Evolutionary conservation across 2,797 vertebrate species (phyloP), one percentile per base, ranked within the genome.

Genomic region (Sebastes kiyomatsui): DNA sequence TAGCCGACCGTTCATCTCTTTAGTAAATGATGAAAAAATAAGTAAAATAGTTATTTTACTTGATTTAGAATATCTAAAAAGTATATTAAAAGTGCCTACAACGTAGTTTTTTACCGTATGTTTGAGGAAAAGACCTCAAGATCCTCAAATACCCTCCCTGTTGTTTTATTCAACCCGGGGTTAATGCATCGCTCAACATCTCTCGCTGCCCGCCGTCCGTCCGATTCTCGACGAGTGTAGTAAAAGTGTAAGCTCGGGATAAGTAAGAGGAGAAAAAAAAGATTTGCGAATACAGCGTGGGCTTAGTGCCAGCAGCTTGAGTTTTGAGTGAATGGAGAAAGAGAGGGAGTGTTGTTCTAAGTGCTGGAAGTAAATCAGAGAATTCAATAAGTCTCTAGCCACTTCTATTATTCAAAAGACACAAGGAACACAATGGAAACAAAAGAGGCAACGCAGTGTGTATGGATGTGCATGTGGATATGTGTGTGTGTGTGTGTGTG

Each of bases 341-440:
- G 49, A 25, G 49, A 23, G 27, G 28, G 22, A 59, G 62, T 81
- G 83, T 81, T 87, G 73, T 84, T 87, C 64, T 89, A 85, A 93
- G 91, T 90, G 87, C 93, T 90, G 77, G 78, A 90, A 93, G 90
- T 93, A 93, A 93, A 93, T 90, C 86, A 88, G 91, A 93, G 92
- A 87, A 88, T 93, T 87, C 85, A 88, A 73, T 83, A 88, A 87
- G 88, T 91, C 88, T 94, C 92, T n/a, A 65, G 81, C 23, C 86
- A 83, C 88, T 84, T 95, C 89, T 88, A 94, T 93, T 92, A 95
- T 94, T 95, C 84, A 94, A 52, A 81, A 90, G 90, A 88, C 87
- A 93, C 78, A 64, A 81, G 72, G 60, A 90, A 86, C 81, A 90
- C 90, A 88, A 88, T 69, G 74, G 84, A 92, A 91, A 92, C 85